Evolutionary conservation across 2,888 invertebrate genomes (phyloP), one percentile per base, ranked within the genome.

Genomic region (Willowsia nigromaculata): DNA sequence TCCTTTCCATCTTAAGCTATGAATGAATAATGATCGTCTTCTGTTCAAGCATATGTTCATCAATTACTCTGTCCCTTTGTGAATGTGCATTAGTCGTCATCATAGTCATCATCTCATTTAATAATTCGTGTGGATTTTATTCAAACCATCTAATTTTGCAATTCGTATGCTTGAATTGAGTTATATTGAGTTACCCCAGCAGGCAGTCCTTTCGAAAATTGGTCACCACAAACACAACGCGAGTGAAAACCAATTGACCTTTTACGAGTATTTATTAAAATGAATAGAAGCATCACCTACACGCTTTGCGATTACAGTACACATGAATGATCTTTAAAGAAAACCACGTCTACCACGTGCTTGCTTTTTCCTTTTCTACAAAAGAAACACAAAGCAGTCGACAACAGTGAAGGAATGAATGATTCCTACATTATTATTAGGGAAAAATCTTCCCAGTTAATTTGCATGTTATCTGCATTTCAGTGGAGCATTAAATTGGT

Each of bases 21-120:
- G 89, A 85, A 89, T 89, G 89, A 89, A 37, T 89, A 89, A 89
- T 89, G 89, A 89, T 89, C 80, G 71, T 85, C 85, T 65, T 84
- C 68, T 71, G 59, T 13, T 78, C 25, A 56, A 68, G 84, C 88
- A 88, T 88, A 88, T 84, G 88, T 43, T 88, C 88, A 88, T 88
- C 88, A 88, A 88, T 88, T 88, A 84, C 88, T 13, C 33, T 22
- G 76, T 27, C 83, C 53, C 50, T 88, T 88, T 88, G 83, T 88
- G 88, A 43, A 43, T 88, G 83, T 76, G 76, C 88, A 88, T 82
- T 88, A 82, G 62, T 83, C 76, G 76, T 88, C 83, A 83, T 88
- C 88, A 84, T 80, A 83, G 88, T 83, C 59, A 88, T 88, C 82
- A 88, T 88, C 88, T 76, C 88, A 88, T 88, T 83, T 84, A 88